A percentile compares a stretch with the other conserved stretches of the same genome.
Conservation (phyloP, 2,888 invertebrate genomes). For the Orthonevra nobilis region DNA sequence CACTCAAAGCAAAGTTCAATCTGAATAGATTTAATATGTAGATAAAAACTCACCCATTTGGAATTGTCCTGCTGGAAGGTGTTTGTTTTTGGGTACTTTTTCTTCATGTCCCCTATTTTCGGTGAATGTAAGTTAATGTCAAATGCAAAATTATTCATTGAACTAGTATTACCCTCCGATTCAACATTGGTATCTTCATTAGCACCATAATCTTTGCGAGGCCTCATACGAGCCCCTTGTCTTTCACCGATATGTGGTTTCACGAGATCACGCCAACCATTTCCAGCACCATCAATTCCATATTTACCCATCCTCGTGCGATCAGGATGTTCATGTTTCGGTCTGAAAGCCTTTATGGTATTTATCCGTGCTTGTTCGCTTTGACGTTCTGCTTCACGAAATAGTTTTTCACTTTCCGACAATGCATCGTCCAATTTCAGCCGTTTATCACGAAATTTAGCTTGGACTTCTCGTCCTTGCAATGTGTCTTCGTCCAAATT, state of each 20-base stretch:
- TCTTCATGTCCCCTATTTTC: no score
- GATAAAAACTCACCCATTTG: constrained; percentile 26
- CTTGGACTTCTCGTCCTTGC: not conserved
- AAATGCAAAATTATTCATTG: no score
- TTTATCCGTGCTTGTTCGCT: constrained; percentile 34
- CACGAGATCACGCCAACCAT: constrained; percentile 4
- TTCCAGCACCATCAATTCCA: constrained; percentile 4
- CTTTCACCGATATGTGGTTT: constrained; percentile 46
- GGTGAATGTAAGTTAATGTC: no score
- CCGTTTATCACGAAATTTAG: constrained; percentile 34
- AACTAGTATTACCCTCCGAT: no score
- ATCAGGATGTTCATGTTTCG: constrained; percentile 42
- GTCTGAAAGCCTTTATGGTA: constrained; percentile 33
- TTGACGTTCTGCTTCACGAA: constrained; percentile 32
- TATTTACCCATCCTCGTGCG: constrained; percentile 17
- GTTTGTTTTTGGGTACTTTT: no score
- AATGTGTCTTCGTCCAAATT: constrained; percentile 20
- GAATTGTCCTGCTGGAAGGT: not conserved
- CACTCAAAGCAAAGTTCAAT: no score
- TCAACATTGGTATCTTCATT: constrained; percentile 25
- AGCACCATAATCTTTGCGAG: constrained; percentile 21
- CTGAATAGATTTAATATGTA: no score
- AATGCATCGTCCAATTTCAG: not conserved
- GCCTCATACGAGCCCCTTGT: constrained; percentile 52
- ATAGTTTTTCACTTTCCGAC: constrained; percentile 17